Conservation (phyloP, 2,888 invertebrate genomes). For the Dasysyrphus albostriatus region DNA sequence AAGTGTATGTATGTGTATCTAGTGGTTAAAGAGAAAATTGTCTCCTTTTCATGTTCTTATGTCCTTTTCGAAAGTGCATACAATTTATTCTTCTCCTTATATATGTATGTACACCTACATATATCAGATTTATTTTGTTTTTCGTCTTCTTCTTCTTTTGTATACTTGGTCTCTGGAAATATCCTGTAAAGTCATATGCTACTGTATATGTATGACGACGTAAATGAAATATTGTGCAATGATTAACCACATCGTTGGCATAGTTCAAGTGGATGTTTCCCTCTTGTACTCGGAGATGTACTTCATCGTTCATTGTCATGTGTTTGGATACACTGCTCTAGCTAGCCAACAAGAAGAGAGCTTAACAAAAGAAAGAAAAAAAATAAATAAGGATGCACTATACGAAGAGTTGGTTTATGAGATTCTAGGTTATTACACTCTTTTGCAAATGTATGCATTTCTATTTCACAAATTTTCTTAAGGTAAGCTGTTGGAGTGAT, state of each 20-base stretch:
- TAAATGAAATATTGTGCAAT: conserved; percentile 75
- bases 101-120: not conserved
- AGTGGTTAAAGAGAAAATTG: conserved; percentile 61
- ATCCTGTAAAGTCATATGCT: conserved; percentile 57
- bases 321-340: conserved; percentile 25
- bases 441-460: conserved; percentile 53
- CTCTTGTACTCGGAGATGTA: conserved; percentile 58
- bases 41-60: conserved; percentile 63
- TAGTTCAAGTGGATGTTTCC: conserved; percentile 73
- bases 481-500: not conserved
- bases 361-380: conserved; percentile 4
- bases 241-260: conserved; percentile 76
- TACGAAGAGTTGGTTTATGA: conserved; percentile 5
- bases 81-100: conserved; percentile 46
- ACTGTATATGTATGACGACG: conserved; percentile 3
- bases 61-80: conserved; percentile 58
- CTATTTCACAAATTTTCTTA: not conserved
- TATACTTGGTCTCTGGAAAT: conserved; percentile 21
- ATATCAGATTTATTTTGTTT: conserved; percentile 6
- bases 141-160: not conserved
- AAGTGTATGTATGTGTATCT: not conserved
- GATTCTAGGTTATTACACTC: conserved; percentile 67
- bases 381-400: conserved; percentile 28
- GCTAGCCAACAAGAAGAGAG: not conserved
- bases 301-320: conserved; percentile 61